Evolutionary conservation across 2,888 invertebrate species (phyloP).

Genomic region (Stegana nigrithorax): DNA sequence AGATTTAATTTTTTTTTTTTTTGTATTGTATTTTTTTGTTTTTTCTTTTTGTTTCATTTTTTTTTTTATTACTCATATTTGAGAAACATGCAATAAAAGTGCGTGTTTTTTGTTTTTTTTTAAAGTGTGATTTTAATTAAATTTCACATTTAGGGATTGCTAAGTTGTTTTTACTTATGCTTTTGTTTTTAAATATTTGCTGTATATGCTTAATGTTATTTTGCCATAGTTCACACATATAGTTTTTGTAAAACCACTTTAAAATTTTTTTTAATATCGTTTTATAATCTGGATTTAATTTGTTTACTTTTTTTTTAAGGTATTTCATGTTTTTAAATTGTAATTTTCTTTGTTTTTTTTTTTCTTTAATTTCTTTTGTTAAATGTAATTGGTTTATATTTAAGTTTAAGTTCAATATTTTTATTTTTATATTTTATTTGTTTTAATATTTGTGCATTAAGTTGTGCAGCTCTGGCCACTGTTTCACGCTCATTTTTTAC

Average conservation of each 20-base stretch:
- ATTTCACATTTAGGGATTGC: no score
- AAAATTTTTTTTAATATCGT: constrained; percentile 29
- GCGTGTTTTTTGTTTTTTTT: neutral
- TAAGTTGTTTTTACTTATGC: neutral
- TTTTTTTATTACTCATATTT: neutral
- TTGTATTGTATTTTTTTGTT: constrained; percentile 17
- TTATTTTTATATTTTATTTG: constrained; percentile 24
- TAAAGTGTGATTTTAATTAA: constrained; percentile 40
- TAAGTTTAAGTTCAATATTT: constrained; percentile 18
- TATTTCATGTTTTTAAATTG: neutral
- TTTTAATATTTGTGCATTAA: constrained; percentile 26
- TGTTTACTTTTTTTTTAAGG: constrained; percentile 1
- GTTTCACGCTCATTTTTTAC: neutral
- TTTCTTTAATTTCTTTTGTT: constrained; percentile 35
- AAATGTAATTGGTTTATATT: no score
- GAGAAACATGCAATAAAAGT: no score
- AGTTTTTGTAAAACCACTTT: constrained; percentile 55
- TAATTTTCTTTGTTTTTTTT: neutral
- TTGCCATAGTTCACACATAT: constrained; percentile 46
- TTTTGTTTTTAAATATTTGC: neutral
- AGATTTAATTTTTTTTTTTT: constrained; percentile 39
- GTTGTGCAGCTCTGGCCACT: constrained; percentile 35
- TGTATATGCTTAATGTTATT: constrained; percentile 10
- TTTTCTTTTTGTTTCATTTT: neutral
- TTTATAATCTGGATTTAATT: constrained; percentile 23